Base-by-base conservation (phyloP, 2,797 vertebrate genomes). In the Siniperca scherzeri region DNA sequence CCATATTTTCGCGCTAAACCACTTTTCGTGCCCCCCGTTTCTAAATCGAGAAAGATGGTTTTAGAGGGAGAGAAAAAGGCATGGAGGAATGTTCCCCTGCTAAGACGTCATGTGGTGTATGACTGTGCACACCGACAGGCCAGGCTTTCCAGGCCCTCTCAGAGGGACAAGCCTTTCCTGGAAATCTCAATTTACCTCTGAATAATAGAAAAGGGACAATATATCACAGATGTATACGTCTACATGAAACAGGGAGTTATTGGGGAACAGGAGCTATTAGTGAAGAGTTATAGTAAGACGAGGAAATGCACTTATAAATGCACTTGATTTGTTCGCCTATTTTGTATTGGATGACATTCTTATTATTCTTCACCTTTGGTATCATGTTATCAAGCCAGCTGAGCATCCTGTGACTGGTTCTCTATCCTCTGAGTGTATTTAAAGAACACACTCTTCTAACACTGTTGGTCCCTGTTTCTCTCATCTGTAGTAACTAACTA, bases 61-160 rank as follows among this genome's bases (percentile, higher is more conserved):
- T 93, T 92, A 62, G 86, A 90, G 70, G 87, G 86, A 87, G 86
- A 81, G 84, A 84, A 83, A 90, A 85, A 90, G 90, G 87, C 87
- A 68, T 71, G 52, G 65, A 94, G 89, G 94, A 96, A 95, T 95
- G 93, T 94, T 95, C 90, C 91, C 92, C 91, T 88, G 87, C 91
- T 89, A 86, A 89, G 94, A 90, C 90, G 82, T 94, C 94, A 93
- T 94, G 93, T 77, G 83, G 94, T 85, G 91, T 92, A 83, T 91
- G 91, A 94, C 91, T 91, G 85, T 74, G 86, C 90, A 86, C 91
- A 87, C 87, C 72, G 83, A 90, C 92, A 93, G 88, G 59, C 85
- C 78, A 44, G 77, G 86, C 88, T 91, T 92, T 91, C 89, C 81
- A 78, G 81, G 50, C 82, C 74, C 83, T 86, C 82, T 84, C 71